Percentiles rank a stretch among this genome's conserved stretches.
These are phyloP conservation scores for Tetramorium parvispinum DNA, from an alignment of 1,140 invertebrate species.

Conservation along the genomic window DNA sequence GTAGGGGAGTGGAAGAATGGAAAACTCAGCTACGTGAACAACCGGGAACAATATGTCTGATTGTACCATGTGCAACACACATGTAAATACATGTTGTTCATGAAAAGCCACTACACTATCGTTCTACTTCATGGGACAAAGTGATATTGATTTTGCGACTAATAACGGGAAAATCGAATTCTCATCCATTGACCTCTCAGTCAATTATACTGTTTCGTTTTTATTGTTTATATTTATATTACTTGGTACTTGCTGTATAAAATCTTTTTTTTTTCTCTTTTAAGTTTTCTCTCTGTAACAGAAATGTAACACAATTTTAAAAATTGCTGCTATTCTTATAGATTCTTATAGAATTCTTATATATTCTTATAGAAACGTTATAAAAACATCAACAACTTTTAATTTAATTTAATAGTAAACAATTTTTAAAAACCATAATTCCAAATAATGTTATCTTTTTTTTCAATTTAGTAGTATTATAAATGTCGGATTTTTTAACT, in stretches of 20 bases:
- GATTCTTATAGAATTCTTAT: no score
- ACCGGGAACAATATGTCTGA: conserved; percentile 51
- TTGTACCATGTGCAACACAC: conserved; percentile 17
- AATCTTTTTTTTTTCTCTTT: background rate
- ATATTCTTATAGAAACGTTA: background rate
- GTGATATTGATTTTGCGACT: conserved; percentile 9
- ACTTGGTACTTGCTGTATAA: background rate
- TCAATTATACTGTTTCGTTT: background rate
- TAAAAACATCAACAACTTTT: no score
- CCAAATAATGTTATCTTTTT: background rate
- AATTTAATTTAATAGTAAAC: no score
- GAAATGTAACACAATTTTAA: background rate
- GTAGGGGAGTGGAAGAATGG: background rate
- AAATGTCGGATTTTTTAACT: background rate
- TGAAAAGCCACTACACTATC: background rate
- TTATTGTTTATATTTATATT: background rate
- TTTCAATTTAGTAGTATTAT: background rate
- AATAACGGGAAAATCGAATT: conserved; percentile 20
- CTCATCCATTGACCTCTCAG: background rate
- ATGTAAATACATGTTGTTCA: conserved; percentile 19
- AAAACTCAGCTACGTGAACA: conserved; percentile 3
- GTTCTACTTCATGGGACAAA: background rate
- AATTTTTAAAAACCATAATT: no score
- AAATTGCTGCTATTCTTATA: background rate
- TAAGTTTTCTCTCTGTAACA: background rate